Evolutionary conservation across 2,797 vertebrate genomes (phyloP).

Genomic region (Etheostoma perlongum): DNA sequence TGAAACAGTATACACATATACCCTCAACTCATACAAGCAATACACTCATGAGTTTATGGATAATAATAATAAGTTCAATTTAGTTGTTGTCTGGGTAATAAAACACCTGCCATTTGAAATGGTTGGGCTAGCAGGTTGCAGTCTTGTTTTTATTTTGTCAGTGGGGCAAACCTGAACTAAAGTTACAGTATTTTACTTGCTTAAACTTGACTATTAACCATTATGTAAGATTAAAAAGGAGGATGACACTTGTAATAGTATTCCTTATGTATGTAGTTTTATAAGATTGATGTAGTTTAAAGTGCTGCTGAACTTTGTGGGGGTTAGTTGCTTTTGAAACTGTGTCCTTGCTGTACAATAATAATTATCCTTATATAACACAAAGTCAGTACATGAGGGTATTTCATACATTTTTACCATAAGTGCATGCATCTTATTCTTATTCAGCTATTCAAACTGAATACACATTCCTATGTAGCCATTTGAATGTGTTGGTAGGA

Average conservation of each 20-base stretch:
- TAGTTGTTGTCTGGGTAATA: neutral
- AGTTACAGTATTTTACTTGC: too few species aligned
- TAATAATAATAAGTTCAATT: neutral
- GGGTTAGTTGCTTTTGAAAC: too few species aligned
- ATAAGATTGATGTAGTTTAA: neutral
- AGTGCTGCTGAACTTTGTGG: neutral
- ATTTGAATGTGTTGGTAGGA: constrained; percentile 7
- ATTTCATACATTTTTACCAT: neutral
- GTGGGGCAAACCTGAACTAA: too few species aligned
- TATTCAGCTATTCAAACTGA: neutral
- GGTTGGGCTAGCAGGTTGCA: neutral
- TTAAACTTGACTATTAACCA: too few species aligned
- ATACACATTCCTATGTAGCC: neutral
- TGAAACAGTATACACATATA: neutral
- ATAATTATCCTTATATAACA: neutral
- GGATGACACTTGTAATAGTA: neutral
- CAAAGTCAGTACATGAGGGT: neutral
- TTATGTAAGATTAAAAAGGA: neutral
- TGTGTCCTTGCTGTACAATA: neutral
- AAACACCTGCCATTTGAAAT: neutral
- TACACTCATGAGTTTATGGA: neutral
- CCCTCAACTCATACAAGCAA: neutral
- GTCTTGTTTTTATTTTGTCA: neutral
- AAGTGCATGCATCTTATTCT: neutral
- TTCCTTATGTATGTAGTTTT: neutral